Base-by-base conservation (phyloP, 92 coral and sea anemone genomes). In the Porites rus region DNA sequence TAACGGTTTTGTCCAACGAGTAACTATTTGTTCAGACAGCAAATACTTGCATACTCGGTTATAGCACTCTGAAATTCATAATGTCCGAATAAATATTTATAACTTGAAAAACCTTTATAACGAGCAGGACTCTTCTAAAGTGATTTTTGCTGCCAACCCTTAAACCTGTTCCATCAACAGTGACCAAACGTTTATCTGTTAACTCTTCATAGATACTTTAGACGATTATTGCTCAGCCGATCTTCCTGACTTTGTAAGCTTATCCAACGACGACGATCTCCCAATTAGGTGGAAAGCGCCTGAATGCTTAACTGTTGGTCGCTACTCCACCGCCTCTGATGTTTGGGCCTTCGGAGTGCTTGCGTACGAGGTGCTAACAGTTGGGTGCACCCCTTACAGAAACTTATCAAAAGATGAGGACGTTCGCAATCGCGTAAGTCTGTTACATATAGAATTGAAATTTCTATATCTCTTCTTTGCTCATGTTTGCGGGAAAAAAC, bases 251-350 rank as follows among this genome's bases (percentile, higher is more conserved):
- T 24, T 74, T 25, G 3, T 21, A 3, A 8, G 53, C 53, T 13
- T 21, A 64, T 31, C 24, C 14, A 11, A 24, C 2, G 69, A 81
- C n/a, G 70, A 78, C 4, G 19, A 85, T 43, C 69, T 77, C 17
- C 89, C 89, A 3, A 75, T 84, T 10, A 80, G 92, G 31, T 89
- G 89, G 92, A 69, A 72, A 53, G 92, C 92, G 19, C 92, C 92
- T 18, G 92, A 89, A 89, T 72, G 81, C 12, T 24, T 74, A 7
- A 14, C 51, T n/a, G 43, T 13, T 3, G 31, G 59, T 38, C 58
- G 77, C 13, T 81, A 69, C n/a, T 56, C 77, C 11, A 81, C 77
- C 9, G 77, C 86, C 21, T 81, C 86, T 56, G 86, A 81, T 60
- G 78, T 81, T 7, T 81, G 77, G 77, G 86, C 77, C 69, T 81